Evolutionary conservation across 1,140 invertebrate genomes (phyloP).

Genomic region (Rhynchophorus ferrugineus): DNA sequence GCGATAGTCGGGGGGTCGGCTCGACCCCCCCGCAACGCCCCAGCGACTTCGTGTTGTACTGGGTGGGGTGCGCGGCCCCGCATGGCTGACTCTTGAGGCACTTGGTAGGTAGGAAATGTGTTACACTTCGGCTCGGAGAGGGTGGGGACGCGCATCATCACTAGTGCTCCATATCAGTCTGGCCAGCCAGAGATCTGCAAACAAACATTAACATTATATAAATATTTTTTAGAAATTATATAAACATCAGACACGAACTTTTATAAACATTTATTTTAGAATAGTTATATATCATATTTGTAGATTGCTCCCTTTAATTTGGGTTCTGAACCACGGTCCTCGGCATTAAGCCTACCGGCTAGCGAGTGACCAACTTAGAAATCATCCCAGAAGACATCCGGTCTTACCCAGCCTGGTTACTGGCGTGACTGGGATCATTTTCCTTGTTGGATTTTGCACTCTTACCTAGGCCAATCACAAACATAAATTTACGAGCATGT

Average conservation of each 20-base stretch:
- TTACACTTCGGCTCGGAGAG: conserved; percentile 41
- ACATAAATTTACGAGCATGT: too few relatives aligned
- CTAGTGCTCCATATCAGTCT: conserved; percentile 44
- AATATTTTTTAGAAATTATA: not conserved
- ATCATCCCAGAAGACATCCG: too few relatives aligned
- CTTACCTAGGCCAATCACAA: too few relatives aligned
- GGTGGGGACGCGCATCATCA: conserved; percentile 40
- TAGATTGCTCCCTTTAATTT: too few relatives aligned
- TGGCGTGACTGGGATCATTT: too few relatives aligned
- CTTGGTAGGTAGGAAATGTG: conserved; percentile 44
- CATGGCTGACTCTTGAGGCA: conserved; percentile 43
- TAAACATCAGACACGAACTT: not conserved
- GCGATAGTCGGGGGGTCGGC: conserved; percentile 41
- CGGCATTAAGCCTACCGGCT: too few relatives aligned
- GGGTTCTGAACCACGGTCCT: too few relatives aligned
- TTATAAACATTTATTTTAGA: too few relatives aligned
- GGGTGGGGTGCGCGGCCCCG: conserved; percentile 41
- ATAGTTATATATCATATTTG: too few relatives aligned
- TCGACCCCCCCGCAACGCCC: conserved; percentile 41
- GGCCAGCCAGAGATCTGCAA: conserved; percentile 42
- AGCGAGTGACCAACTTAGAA: too few relatives aligned
- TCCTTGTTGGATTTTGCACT: too few relatives aligned
- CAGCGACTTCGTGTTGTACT: conserved; percentile 38
- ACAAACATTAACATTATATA: conserved; percentile 8
- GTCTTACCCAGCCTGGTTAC: too few relatives aligned